phyloP scores from a whole-genome alignment of 1,140 invertebrate genomes.

The Lepidurus apus region DNA sequence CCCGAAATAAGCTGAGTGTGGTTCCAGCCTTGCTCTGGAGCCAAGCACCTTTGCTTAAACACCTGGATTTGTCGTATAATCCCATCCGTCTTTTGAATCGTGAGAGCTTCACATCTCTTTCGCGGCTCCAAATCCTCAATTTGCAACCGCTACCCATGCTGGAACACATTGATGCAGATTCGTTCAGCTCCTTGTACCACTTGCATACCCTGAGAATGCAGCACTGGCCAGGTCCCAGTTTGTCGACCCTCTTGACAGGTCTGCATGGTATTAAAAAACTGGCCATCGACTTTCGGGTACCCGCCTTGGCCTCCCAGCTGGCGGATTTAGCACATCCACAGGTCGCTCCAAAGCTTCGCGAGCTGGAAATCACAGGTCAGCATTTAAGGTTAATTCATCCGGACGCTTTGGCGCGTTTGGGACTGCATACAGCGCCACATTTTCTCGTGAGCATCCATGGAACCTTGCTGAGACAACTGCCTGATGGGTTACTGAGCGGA shows the following conservation, averaged over 20 bases:
- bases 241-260: constrained; percentile 33
- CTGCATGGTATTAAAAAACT: constrained; percentile 38
- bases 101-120: constrained; percentile 48
- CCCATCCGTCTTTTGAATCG: constrained; percentile 57
- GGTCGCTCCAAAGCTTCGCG: constrained; percentile 58
- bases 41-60: constrained; percentile 53
- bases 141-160: constrained; percentile 46
- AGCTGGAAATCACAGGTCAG: constrained; percentile 69
- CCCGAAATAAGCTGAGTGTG: constrained; percentile 58
- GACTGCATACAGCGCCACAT: constrained; percentile 38
- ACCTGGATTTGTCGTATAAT: constrained; percentile 59
- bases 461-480: constrained; percentile 37
- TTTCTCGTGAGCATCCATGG: constrained; percentile 35
- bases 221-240: constrained; percentile 26
- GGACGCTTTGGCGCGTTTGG: constrained; percentile 37
- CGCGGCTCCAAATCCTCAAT: constrained; percentile 47
- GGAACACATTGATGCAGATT: constrained; percentile 56
- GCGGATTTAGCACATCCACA: constrained; percentile 46
- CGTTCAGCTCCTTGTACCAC: constrained; percentile 49
- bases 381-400: constrained; percentile 48
- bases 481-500: constrained; percentile 38
- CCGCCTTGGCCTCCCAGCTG: constrained; percentile 62
- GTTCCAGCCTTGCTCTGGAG: constrained; percentile 59
- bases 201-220: constrained; percentile 52
- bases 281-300: constrained; percentile 51